Evolutionary conservation across 2,113 vertebrate species (phyloP).

Genomic region (Castor canadensis): DNA sequence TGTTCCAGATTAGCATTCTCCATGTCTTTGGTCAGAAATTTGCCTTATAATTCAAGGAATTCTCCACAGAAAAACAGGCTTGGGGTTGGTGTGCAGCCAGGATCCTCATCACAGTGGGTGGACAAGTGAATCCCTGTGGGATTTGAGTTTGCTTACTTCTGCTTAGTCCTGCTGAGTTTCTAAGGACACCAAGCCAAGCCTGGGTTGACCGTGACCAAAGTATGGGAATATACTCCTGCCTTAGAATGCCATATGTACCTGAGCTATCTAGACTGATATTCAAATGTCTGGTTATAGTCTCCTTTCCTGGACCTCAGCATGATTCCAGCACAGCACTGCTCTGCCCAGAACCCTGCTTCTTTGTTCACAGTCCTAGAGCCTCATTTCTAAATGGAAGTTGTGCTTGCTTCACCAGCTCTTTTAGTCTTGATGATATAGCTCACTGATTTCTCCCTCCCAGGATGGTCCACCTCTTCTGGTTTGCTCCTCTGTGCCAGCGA

Average conservation of each 20-base stretch:
- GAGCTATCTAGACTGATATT: no score
- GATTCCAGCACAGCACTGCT: neutral
- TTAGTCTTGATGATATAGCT: neutral
- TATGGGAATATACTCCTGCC: neutral
- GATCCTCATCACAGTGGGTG: neutral
- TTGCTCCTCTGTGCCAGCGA: neutral
- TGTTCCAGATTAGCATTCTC: neutral
- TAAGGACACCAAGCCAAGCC: neutral
- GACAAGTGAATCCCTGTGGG: accelerated
- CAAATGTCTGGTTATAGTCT: accelerated
- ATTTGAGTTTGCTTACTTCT: neutral
- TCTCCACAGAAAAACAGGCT: neutral
- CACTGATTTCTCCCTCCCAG: neutral
- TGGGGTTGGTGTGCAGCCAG: no score
- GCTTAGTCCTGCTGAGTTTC: accelerated
- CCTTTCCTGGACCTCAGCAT: accelerated
- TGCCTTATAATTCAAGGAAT: neutral
- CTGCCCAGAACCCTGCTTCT: neutral
- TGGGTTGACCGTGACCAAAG: neutral
- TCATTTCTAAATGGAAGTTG: neutral
- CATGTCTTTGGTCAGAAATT: neutral
- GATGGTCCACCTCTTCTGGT: neutral
- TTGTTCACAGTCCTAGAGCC: neutral
- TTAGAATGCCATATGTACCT: neutral
- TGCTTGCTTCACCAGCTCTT: neutral